A percentile compares a stretch with the other conserved stretches of the same genome.
Conservation (phyloP, 2,113 vertebrate species). For the Hemiprocne comata region DNA sequence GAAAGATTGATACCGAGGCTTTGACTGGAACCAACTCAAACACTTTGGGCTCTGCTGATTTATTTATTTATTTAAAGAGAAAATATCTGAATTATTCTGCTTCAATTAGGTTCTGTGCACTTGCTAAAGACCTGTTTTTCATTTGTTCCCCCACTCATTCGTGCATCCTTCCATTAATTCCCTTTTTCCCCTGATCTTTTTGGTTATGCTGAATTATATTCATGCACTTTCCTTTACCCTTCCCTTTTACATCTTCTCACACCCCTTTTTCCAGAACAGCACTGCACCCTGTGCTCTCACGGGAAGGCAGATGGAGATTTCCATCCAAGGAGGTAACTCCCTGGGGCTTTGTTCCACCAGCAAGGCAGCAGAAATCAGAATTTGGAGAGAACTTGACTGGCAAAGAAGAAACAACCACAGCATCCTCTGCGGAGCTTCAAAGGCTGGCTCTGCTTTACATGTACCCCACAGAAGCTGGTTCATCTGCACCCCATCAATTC, state of each 20-base stretch:
- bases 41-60: background rate
- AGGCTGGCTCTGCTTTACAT: background rate
- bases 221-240: background rate
- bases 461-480: background rate
- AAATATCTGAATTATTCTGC: background rate
- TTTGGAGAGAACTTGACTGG: background rate
- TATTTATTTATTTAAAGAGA: conserved; percentile 26
- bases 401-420: background rate
- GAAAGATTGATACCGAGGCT: conserved; percentile 48
- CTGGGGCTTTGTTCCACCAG: background rate
- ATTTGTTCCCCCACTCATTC: background rate
- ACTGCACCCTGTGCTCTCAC: background rate
- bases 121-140: background rate
- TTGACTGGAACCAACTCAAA: conserved; percentile 36
- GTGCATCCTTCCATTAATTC: background rate
- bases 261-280: background rate
- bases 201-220: background rate
- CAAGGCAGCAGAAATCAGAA: background rate
- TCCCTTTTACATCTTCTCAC: background rate
- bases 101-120: background rate
- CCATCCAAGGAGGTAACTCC: background rate
- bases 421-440: background rate
- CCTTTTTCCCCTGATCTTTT: background rate
- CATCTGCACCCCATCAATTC: background rate
- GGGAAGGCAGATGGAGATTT: background rate